A percentile compares a stretch with the other conserved stretches of the same genome.
Evolutionary conservation across 1,140 invertebrate genomes (phyloP).

Genomic region (Zaprionus kolodkinae): DNA sequence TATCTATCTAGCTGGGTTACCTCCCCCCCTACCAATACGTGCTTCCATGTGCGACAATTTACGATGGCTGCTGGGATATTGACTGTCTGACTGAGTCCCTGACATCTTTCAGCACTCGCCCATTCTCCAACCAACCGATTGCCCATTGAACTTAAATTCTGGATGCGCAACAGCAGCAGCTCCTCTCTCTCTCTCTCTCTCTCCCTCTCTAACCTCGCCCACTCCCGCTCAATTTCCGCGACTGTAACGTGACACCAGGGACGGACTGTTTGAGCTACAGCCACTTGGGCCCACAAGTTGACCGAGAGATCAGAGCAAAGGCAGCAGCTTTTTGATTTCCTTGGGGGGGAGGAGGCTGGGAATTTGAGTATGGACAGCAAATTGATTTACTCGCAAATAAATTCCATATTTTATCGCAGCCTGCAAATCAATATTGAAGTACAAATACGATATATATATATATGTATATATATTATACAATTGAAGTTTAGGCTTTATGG

Average conservation of each 20-base stretch:
- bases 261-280: slow-evolving; percentile 15
- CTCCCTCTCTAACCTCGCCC: background rate
- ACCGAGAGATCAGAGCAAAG: background rate
- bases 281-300: background rate
- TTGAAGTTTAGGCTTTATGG: slow-evolving; percentile 4
- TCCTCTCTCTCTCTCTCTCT: background rate
- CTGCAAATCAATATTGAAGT: slow-evolving; percentile 11
- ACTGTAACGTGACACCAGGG: slow-evolving; percentile 5
- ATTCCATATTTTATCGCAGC: slow-evolving; percentile 5
- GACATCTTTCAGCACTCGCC: slow-evolving; percentile 12
- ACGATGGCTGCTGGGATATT: slow-evolving; percentile 31
- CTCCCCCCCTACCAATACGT: too few relatives aligned
- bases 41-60: slow-evolving; percentile 10
- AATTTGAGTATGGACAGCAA: slow-evolving; percentile 1
- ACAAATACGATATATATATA: background rate
- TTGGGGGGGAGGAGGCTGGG: slow-evolving; percentile 13
- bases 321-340: slow-evolving; percentile 2
- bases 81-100: slow-evolving; percentile 29
- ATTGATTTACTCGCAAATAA: slow-evolving; percentile 7
- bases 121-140: background rate
- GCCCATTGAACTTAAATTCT: slow-evolving; percentile 56
- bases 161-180: slow-evolving; percentile 25
- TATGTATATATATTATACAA: background rate
- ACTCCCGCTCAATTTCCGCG: background rate
- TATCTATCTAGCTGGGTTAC: background rate